A percentile compares a stretch with the other conserved stretches of the same genome.
phyloP scores from a whole-genome alignment of 2,113 vertebrate species.

The Alligator sinensis region DNA sequence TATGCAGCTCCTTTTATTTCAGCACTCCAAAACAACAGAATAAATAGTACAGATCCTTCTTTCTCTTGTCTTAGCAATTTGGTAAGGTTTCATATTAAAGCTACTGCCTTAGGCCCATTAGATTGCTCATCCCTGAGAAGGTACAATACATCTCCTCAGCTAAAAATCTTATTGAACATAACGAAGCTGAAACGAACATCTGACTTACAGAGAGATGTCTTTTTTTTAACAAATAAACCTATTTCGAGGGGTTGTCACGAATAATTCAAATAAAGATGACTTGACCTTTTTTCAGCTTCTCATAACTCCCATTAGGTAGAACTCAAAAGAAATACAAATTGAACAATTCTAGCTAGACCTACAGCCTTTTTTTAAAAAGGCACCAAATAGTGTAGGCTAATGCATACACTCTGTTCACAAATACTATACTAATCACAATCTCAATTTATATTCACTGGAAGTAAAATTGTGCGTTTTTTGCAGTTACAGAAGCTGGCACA shows the following conservation, averaged over 20 bases:
- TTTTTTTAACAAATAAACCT: neutral
- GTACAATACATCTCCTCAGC: neutral
- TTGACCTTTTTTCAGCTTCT: neutral
- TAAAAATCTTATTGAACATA: slow-evolving; percentile 27
- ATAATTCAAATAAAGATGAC: neutral
- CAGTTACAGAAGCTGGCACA: neutral
- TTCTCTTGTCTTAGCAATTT: slow-evolving; percentile 15
- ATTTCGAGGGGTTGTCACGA: fast-evolving
- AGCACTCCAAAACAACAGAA: neutral
- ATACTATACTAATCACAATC: neutral
- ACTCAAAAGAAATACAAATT: neutral
- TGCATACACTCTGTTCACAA: no score
- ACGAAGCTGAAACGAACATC: slow-evolving; percentile 17
- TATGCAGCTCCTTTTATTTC: neutral
- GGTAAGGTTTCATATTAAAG: neutral
- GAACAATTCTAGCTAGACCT: neutral
- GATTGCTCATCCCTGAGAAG: neutral
- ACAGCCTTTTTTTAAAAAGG: neutral
- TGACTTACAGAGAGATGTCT: neutral
- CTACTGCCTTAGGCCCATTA: neutral
- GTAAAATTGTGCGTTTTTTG: neutral
- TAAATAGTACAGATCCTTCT: neutral
- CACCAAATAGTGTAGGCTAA: neutral
- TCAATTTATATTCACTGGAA: neutral
- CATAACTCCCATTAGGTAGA: neutral